These are phyloP conservation scores for Nudaria mundana DNA, from an alignment of 2,888 invertebrate genomes.

Conservation along the genomic window DNA sequence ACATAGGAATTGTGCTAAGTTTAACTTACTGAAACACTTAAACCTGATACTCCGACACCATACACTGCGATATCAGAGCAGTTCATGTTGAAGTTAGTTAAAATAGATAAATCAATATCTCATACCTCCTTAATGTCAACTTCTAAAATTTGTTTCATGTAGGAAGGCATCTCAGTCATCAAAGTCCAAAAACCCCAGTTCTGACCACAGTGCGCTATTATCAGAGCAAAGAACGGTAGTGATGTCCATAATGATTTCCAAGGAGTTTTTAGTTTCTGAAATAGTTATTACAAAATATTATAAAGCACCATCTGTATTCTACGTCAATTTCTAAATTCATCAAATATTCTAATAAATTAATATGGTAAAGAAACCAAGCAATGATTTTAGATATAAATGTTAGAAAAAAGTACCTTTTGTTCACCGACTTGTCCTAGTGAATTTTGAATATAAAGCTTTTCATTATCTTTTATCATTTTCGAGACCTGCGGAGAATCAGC, in stretches of 20 bases:
- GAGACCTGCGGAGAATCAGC: slow-evolving; percentile 82
- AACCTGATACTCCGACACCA: too few relatives aligned
- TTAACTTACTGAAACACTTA: too few relatives aligned
- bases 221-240: slow-evolving; percentile 76
- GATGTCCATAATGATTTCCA: slow-evolving; percentile 74
- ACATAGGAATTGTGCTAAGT: too few relatives aligned
- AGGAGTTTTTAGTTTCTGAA: slow-evolving; percentile 31
- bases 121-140: slow-evolving; percentile 78
- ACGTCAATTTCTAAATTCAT: too few relatives aligned
- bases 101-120: too few relatives aligned
- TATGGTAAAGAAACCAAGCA: too few relatives aligned
- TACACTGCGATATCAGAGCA: too few relatives aligned
- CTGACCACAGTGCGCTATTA: slow-evolving; percentile 74
- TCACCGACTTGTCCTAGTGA: slow-evolving; percentile 6
- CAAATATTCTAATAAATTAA: neutral
- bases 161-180: slow-evolving; percentile 85
- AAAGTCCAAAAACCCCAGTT: slow-evolving; percentile 87
- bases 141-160: slow-evolving; percentile 83
- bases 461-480: slow-evolving; percentile 80
- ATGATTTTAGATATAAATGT: neutral
- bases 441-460: slow-evolving; percentile 7
- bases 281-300: neutral
- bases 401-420: slow-evolving; percentile 3
- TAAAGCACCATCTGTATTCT: too few relatives aligned
- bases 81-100: too few relatives aligned